A percentile compares a stretch with the other conserved stretches of the same genome.
phyloP scores from a whole-genome alignment of 1,140 invertebrate genomes.

The Dufourea novaeangliae region DNA sequence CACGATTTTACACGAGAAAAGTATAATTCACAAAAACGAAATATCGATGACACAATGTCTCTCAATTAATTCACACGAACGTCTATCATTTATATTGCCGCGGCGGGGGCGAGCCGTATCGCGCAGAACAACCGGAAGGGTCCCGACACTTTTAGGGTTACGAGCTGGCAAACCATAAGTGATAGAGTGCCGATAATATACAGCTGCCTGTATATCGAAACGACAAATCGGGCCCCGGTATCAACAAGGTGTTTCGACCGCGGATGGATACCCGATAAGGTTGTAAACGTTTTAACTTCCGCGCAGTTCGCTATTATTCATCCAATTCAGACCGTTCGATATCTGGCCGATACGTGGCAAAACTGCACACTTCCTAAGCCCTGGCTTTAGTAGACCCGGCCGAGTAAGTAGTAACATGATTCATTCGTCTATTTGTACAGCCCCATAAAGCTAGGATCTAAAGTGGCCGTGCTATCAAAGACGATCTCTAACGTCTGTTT shows the following conservation, averaged over 20 bases:
- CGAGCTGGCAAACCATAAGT: constrained; percentile 5
- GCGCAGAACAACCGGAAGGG: constrained; percentile 2
- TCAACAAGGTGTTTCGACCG: constrained; percentile 42
- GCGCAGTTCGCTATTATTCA: constrained; percentile 35
- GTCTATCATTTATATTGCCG: neutral
- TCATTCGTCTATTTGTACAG: constrained; percentile 61
- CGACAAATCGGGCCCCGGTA: constrained; percentile 42
- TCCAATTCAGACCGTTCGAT: constrained; percentile 41
- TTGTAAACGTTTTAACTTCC: constrained; percentile 43
- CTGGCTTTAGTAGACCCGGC: constrained; percentile 27
- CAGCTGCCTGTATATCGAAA: constrained; percentile 2
- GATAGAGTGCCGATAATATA: constrained; percentile 43
- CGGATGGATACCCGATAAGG: constrained; percentile 28
- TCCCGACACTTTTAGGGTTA: neutral
- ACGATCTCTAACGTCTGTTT: constrained; percentile 64
- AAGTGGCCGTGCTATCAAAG: constrained; percentile 63
- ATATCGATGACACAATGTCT: neutral
- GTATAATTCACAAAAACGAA: neutral
- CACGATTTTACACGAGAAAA: neutral
- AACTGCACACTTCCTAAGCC: constrained; percentile 22
- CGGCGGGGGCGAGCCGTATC: neutral
- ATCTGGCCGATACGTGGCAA: constrained; percentile 24
- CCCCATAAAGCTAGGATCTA: constrained; percentile 26
- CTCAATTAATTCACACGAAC: constrained; percentile 15
- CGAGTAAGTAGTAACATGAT: constrained; percentile 54